These are phyloP conservation scores for Melikaiella ostensackeni DNA, from an alignment of 2,888 invertebrate species.

Conservation along the genomic window DNA sequence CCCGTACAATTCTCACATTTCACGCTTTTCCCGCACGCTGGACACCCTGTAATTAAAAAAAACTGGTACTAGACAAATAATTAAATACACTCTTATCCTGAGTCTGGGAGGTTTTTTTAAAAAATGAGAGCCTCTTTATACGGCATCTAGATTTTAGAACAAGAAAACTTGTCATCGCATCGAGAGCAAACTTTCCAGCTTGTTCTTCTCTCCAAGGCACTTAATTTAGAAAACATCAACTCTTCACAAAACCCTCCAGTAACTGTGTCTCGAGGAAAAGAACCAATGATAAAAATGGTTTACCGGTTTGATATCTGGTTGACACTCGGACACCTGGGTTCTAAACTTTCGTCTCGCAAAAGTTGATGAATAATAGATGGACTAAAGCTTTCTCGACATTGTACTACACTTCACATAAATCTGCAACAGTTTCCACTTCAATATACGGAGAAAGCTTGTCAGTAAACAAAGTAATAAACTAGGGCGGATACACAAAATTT, in stretches of 20 bases:
- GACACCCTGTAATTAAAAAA: no score
- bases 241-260: slow-evolving; percentile 3
- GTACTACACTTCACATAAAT: background rate
- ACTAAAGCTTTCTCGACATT: slow-evolving; percentile 20
- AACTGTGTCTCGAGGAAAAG: background rate
- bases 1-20: no score
- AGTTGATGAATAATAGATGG: slow-evolving; percentile 29
- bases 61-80: no score
- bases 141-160: background rate
- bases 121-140: background rate
- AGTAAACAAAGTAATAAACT: background rate
- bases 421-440: background rate
- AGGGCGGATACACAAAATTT: no score
- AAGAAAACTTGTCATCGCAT: slow-evolving; percentile 21
- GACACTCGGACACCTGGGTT: background rate
- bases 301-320: slow-evolving; percentile 12
- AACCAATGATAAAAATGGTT: slow-evolving; percentile 7
- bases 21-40: no score
- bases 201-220: slow-evolving; percentile 7
- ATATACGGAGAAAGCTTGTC: background rate
- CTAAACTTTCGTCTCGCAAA: slow-evolving; percentile 26
- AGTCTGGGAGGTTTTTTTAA: background rate
- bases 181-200: slow-evolving; percentile 20
- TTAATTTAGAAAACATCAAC: slow-evolving; percentile 13
- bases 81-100: background rate